These are phyloP conservation scores for Polietes domitor DNA, from an alignment of 2,888 invertebrate species.

Conservation along the genomic window DNA sequence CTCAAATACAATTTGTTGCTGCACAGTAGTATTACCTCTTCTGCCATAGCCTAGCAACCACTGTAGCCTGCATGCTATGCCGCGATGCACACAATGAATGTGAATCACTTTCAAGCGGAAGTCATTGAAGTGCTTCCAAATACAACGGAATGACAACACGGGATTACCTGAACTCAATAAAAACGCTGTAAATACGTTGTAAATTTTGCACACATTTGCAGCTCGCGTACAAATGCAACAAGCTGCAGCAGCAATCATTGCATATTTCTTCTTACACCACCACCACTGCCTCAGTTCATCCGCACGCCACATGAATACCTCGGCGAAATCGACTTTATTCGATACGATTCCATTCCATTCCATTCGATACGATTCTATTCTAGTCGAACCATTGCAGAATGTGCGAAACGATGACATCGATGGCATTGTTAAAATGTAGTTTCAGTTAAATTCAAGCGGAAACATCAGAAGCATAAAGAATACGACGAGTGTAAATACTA, in stretches of 20 bases:
- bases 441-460: constrained; percentile 11
- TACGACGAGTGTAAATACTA: not conserved
- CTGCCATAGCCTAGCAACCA: no score
- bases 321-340: constrained; percentile 21
- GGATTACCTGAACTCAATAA: constrained; percentile 49
- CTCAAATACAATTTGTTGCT: no score
- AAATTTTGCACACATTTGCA: constrained; percentile 45
- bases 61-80: no score
- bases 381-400: not conserved
- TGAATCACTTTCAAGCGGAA: constrained; percentile 32
- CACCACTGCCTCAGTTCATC: not conserved
- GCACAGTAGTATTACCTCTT: no score
- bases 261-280: not conserved
- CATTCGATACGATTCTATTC: not conserved
- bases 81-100: not conserved
- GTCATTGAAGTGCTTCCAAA: constrained; percentile 37
- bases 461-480: constrained; percentile 2
- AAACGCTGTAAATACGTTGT: constrained; percentile 21
- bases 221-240: constrained; percentile 13
- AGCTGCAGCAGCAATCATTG: constrained; percentile 7
- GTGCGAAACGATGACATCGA: not conserved
- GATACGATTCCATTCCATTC: not conserved
- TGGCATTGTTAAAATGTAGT: constrained; percentile 21
- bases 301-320: not conserved
- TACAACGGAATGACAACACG: constrained; percentile 17